A percentile compares a stretch with the other conserved stretches of the same genome.
Evolutionary conservation across 2,113 vertebrate genomes (phyloP).

Genomic region (Gobio gobio): DNA sequence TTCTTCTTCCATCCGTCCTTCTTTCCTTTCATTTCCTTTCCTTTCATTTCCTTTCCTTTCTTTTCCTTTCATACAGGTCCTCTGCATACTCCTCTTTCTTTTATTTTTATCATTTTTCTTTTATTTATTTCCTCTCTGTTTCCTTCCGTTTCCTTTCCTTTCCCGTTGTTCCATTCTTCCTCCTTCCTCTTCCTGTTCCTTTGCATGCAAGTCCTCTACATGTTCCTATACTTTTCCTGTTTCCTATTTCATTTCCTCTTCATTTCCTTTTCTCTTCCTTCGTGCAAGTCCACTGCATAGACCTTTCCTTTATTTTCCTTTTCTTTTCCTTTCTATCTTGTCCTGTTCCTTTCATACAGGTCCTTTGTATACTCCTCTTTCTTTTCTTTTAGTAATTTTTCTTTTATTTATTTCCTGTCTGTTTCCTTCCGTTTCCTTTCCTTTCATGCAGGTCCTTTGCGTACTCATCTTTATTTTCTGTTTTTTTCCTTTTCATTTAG

Average conservation of each 20-base stretch:
- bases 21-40: neutral
- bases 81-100: neutral
- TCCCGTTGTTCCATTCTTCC: neutral
- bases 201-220: too few relatives aligned
- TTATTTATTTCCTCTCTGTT: neutral
- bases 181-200: neutral
- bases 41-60: neutral
- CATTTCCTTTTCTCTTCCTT: neutral
- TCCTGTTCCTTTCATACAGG: neutral
- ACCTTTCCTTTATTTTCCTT: neutral
- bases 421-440: neutral
- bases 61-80: neutral
- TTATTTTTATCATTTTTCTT: neutral
- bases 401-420: neutral
- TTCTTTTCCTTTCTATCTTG: neutral
- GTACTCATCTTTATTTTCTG: too few relatives aligned
- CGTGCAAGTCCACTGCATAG: neutral
- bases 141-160: neutral
- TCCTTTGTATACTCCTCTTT: too few relatives aligned
- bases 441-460: too few relatives aligned
- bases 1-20: too few relatives aligned
- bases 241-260: neutral
- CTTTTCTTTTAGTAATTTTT: accelerated
- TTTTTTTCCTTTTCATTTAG: neutral
- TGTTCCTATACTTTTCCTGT: neutral